These are phyloP conservation scores for Latrodectus elegans DNA, from an alignment of 2,888 invertebrate genomes.

Conservation along the genomic window DNA sequence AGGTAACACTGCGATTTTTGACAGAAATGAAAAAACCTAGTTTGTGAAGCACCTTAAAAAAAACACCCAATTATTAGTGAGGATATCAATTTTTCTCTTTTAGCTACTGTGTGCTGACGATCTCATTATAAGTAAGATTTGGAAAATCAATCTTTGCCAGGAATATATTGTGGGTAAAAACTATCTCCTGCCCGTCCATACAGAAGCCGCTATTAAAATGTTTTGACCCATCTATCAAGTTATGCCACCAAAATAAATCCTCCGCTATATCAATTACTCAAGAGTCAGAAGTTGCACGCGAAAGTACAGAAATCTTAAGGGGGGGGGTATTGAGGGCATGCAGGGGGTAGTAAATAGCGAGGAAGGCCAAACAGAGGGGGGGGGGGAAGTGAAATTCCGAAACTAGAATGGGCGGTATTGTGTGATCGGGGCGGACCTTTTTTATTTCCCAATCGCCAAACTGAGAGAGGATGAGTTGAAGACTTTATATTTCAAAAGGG, in stretches of 20 bases:
- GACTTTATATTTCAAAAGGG: neutral
- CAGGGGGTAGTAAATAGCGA: neutral
- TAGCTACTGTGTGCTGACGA: neutral
- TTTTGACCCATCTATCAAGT: neutral
- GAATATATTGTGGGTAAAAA: neutral
- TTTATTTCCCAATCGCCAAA: neutral
- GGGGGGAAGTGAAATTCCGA: conserved; percentile 1
- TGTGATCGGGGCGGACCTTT: neutral
- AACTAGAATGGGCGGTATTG: conserved; percentile 10
- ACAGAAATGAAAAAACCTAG: too few relatives aligned
- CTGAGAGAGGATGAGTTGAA: neutral
- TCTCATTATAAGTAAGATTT: neutral
- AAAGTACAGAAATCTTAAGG: neutral
- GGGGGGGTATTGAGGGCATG: neutral
- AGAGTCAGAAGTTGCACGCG: neutral
- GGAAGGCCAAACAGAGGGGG: neutral
- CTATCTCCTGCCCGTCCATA: neutral
- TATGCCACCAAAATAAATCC: conserved; percentile 10
- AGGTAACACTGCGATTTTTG: too few relatives aligned
- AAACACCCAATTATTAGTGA: too few relatives aligned
- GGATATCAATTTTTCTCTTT: too few relatives aligned
- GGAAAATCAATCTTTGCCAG: neutral
- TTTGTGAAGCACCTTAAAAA: too few relatives aligned
- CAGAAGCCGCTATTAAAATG: conserved; percentile 1
- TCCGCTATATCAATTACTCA: conserved; percentile 19